Conservation (phyloP, 2,888 invertebrate genomes). For the Tenthredo scrophulariae region DNA sequence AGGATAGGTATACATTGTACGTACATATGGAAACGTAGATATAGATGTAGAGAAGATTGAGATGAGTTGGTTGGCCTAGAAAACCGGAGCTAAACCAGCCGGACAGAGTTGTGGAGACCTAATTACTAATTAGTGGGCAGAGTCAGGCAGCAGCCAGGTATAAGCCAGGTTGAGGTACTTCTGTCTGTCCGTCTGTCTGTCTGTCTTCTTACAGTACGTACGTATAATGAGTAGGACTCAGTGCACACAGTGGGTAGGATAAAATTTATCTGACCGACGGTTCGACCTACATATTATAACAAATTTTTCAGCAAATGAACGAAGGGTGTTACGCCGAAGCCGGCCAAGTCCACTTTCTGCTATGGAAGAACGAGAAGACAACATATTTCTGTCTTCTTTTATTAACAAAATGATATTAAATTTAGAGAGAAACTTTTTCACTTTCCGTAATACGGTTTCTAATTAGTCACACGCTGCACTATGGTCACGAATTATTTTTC, state of each 20-base stretch:
- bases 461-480: too few species aligned
- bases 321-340: neutral
- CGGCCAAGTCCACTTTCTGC: neutral
- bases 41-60: constrained; percentile 25
- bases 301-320: neutral
- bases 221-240: neutral
- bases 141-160: constrained; percentile 51
- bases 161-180: constrained; percentile 7
- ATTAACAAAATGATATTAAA: neutral
- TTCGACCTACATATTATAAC: constrained; percentile 14
- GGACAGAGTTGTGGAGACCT: constrained; percentile 60
- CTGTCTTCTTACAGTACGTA: neutral
- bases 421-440: too few species aligned
- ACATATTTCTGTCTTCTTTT: neutral
- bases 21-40: constrained; percentile 36
- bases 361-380: neutral
- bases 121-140: constrained; percentile 71
- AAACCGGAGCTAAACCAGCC: constrained; percentile 60
- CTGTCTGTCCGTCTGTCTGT: neutral
- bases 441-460: too few species aligned
- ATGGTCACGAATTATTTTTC: too few species aligned
- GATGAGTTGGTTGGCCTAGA: constrained; percentile 65
- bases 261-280: neutral
- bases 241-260: neutral
- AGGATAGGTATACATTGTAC: constrained; percentile 34